Conservation (phyloP, 2,113 vertebrate genomes). For the Xiphophorus maculatus region DNA sequence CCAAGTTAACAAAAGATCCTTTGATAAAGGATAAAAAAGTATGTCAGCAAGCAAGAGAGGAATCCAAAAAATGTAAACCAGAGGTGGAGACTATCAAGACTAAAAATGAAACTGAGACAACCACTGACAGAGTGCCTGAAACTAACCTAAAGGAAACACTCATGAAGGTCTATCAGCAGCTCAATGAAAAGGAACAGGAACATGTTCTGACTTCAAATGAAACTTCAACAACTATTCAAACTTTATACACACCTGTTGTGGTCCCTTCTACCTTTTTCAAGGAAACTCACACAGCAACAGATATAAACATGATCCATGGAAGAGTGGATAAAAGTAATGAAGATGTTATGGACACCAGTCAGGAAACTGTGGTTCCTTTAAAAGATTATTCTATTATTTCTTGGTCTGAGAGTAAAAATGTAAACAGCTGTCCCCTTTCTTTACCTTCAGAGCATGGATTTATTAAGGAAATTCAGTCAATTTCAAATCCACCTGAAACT, state of each 20-base stretch:
- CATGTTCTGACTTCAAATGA: slow-evolving; percentile 1
- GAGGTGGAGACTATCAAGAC: slow-evolving; percentile 12
- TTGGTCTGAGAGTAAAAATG: background rate
- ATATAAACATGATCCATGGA: background rate
- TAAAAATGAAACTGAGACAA: slow-evolving; percentile 5
- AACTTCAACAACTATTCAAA: slow-evolving; percentile 4
- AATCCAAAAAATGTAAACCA: background rate
- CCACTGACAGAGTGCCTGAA: background rate
- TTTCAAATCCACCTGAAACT: slow-evolving; percentile 11
- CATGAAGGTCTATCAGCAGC: slow-evolving; percentile 46
- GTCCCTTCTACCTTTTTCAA: slow-evolving; percentile 22
- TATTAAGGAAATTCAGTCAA: background rate
- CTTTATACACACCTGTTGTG: slow-evolving; percentile 2
- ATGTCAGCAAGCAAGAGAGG: slow-evolving; percentile 7
- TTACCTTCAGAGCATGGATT: slow-evolving; percentile 3
- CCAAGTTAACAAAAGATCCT: slow-evolving; percentile 4
- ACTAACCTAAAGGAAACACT: slow-evolving; percentile 50
- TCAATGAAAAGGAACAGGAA: slow-evolving; percentile 32
- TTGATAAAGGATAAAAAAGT: background rate
- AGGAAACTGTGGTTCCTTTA: slow-evolving; percentile 19
- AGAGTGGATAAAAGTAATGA: background rate
- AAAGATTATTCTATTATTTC: slow-evolving; percentile 10
- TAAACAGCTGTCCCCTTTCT: background rate
- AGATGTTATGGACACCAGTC: slow-evolving; percentile 23
- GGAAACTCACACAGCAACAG: slow-evolving; percentile 4